Evolutionary conservation across 2,797 vertebrate genomes (phyloP).

Genomic region (Coccyzus lansbergi): DNA sequence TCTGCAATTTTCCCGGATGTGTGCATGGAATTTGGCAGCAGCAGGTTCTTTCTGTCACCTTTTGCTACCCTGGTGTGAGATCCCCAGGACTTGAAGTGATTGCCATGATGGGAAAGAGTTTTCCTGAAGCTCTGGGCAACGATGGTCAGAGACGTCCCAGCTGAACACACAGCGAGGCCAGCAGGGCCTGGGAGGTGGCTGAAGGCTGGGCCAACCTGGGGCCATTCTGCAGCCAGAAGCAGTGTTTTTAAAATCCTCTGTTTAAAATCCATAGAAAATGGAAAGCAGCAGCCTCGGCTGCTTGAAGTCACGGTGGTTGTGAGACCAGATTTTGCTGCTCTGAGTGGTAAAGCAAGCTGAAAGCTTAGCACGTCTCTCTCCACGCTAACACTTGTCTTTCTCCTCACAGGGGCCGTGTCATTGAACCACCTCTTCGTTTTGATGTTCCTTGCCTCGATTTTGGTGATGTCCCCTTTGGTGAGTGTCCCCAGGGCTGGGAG

Average conservation of each 20-base stretch:
- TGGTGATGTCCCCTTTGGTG: slow-evolving; percentile 88
- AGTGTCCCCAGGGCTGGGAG: slow-evolving; percentile 41
- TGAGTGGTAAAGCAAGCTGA: accelerated
- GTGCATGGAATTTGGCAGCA: no score
- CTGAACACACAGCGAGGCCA: no score
- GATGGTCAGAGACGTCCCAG: no score
- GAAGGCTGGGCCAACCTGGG: no score
- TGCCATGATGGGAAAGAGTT: no score
- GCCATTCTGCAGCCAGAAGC: background rate
- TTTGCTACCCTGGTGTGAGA: no score
- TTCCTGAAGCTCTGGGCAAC: no score
- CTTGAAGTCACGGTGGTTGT: background rate
- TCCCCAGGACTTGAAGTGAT: no score
- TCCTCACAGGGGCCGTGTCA: slow-evolving; percentile 84
- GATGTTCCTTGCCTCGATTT: slow-evolving; percentile 81
- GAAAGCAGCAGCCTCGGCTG: background rate
- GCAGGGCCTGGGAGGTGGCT: background rate
- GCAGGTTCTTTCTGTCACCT: no score
- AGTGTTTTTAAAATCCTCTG: no score
- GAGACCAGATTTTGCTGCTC: background rate
- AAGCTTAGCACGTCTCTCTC: background rate
- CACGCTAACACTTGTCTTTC: background rate
- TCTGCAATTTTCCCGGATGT: no score
- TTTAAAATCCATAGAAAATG: no score
- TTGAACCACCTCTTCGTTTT: slow-evolving; percentile 87